Base-by-base conservation (phyloP, 2,113 vertebrate species). In the Pangasianodon hypophthalmus region DNA sequence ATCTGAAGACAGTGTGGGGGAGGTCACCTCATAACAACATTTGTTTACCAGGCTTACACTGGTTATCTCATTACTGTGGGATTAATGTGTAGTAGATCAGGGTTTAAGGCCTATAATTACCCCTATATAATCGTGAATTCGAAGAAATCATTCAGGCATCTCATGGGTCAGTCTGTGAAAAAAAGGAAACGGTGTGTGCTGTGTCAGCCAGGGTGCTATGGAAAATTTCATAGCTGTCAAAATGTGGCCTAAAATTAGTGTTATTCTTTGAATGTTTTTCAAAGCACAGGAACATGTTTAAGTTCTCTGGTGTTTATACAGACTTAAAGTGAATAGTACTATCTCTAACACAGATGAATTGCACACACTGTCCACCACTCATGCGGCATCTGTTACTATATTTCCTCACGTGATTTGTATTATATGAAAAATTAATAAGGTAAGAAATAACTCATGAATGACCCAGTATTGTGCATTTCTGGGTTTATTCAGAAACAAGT, bases 21-120 rank as follows among this genome's bases (percentile, higher is more conserved):
- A 16, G 77, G 82, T 85, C 41, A 88, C 44, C 84, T 85, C 50
- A 60, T 89, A 83, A 86, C 41, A 84, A 56, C 41, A 46, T 83
- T 91, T 88, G 54, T 88, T 87, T 91, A 83, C 44, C 52, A 75
- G 54, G 83, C 32, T 87, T 91, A 48, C 69, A 82, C 84, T 89
- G 75, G 50, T 91, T 69, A 89, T 89, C 88, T 62, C 73, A 87
- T 89, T 89, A 84, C n/a, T 26, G 44, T 82, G 44, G 46, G 85
- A 91, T 89, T 89, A 56, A 91, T 79, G 21, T 56, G 8, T 48
- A 77, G 32, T 37, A 89, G 37, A 87, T 67, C 6, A 89, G 64
- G 11, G 1, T 64, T 75, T 18, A 60, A 21, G 50, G 69, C 52
- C 21, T 85, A 67, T 86, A 85, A 87, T 85, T 73, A 87, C 67